Evolutionary conservation across 2,113 vertebrate species (phyloP).

Genomic region (Pungitius pungitius): DNA sequence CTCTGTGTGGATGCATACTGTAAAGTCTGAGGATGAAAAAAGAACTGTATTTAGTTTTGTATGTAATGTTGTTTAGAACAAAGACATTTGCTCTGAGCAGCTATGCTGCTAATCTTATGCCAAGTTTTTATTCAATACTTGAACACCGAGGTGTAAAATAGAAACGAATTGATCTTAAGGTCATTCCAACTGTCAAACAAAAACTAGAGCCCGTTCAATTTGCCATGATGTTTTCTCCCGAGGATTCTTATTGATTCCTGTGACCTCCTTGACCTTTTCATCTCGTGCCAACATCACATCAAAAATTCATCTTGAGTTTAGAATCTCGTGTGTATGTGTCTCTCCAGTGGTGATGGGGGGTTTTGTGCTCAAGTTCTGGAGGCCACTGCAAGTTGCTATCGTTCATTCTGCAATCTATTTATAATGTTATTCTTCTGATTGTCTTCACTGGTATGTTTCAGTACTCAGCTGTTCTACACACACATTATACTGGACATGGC

Average conservation of each 20-base stretch:
- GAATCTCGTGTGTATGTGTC: background rate
- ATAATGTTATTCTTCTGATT: background rate
- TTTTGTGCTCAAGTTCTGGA: background rate
- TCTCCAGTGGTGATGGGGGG: background rate
- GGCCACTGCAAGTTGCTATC: background rate
- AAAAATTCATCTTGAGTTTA: background rate
- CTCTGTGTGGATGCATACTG: background rate
- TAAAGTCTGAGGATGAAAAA: background rate
- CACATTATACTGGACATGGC: background rate
- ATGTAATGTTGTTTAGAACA: background rate
- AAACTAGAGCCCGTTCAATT: background rate
- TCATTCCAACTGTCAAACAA: background rate
- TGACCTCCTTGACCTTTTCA: background rate
- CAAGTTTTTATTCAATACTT: background rate
- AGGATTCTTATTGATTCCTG: background rate
- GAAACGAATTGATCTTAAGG: background rate
- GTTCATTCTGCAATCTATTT: background rate
- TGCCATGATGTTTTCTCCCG: background rate
- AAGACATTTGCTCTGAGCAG: background rate
- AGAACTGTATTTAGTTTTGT: background rate
- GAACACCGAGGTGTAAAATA: background rate
- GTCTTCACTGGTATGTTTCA: background rate
- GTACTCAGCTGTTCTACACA: background rate
- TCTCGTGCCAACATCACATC: background rate
- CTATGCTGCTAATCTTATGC: background rate